Evolutionary conservation across 1,140 invertebrate genomes (phyloP).

Genomic region (Gryllus bimaculatus): DNA sequence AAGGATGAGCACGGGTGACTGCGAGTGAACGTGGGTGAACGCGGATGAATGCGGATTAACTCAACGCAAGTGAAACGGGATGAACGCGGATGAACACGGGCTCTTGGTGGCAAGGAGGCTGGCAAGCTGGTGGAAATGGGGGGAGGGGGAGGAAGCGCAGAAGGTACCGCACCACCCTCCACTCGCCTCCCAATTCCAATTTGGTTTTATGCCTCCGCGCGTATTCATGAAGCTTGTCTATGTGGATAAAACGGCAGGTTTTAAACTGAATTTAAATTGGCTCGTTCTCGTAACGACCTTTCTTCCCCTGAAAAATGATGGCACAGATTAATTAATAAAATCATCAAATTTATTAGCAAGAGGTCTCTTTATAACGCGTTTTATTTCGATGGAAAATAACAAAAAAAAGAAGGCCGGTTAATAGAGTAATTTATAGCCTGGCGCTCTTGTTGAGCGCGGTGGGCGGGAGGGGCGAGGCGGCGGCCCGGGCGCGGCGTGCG

Average conservation of each 20-base stretch:
- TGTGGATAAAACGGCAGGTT: constrained; percentile 3
- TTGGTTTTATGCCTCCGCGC: not conserved
- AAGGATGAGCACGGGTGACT: too few relatives aligned
- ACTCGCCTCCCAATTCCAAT: not conserved
- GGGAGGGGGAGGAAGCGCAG: not conserved
- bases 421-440: not conserved
- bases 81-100: not conserved
- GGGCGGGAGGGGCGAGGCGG: too few relatives aligned
- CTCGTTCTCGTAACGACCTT: constrained; percentile 3
- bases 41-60: too few relatives aligned
- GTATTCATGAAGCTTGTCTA: not conserved
- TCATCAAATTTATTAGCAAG: constrained; percentile 1
- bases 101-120: not conserved
- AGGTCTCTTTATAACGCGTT: constrained; percentile 4
- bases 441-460: not conserved
- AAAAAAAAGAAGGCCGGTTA: not conserved
- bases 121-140: not conserved
- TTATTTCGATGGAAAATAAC: not conserved
- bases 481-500: too few relatives aligned
- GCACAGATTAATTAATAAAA: not conserved
- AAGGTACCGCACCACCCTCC: not conserved
- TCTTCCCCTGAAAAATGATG: not conserved
- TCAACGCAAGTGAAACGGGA: too few relatives aligned
- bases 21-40: too few relatives aligned
- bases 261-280: constrained; percentile 6